Base-by-base conservation (phyloP, 1,140 invertebrate genomes). In the Drosophila yakuba region DNA sequence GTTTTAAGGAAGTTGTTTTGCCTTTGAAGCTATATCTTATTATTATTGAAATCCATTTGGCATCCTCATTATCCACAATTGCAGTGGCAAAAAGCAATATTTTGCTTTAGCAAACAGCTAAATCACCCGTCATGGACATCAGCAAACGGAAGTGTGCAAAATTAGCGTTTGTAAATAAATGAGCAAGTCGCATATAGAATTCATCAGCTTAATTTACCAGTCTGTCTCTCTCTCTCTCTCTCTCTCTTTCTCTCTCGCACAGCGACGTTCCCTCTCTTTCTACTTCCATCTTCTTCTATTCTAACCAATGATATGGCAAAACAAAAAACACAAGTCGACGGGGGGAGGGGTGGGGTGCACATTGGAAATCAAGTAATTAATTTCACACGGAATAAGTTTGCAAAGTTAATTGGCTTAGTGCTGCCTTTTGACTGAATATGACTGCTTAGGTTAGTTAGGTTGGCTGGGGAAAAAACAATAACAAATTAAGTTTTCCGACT, bases 361-460 rank as follows among this genome's bases (percentile, higher is more conserved):
- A 81, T 78, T 78, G 50, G 76, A 82, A 82, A 62, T 62, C 75
- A 78, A 79, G 79, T 86, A 79, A 88, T 79, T 82, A 79, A 76
- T 88, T 86, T 86, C 78, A 88, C 79, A 88, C 83, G 83, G 71
- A 82, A 83, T 86, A 83, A 82, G 83, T 86, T 86, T 72, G 71
- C 79, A 60, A 81, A 76, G 75, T 88, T 88, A 86, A 86, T 88
- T 86, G 83, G 82, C 82, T 81, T 72, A 68, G 61, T 62, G 68
- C 55, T 80, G 68, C 74, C 82, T 86, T 79, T 88, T 79, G 62
- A 72, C 82, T 82, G 50, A 84, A 48, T 63, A 61, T 35, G 38
- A 23, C 51, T 54, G 23, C 43, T 41, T 55, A 28, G 23, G 48
- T 41, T 55, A 28, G 15, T 7, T 1, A 20, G 8, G 28, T 7